phyloP scores from a whole-genome alignment of 2,888 invertebrate species.

The Meganola albula region DNA sequence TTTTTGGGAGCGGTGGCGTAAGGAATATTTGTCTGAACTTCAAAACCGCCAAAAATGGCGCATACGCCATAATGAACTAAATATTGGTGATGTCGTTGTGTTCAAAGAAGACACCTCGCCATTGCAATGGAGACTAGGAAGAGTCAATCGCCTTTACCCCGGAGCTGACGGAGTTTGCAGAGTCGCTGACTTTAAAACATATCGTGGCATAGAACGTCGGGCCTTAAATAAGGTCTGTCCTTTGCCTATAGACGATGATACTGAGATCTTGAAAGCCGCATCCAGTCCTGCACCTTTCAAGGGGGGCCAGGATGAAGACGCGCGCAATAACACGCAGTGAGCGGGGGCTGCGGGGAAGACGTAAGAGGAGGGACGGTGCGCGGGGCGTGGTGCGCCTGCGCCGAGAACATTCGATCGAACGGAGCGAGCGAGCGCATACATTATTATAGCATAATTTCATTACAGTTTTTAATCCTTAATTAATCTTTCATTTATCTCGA shows the following conservation, averaged over 20 bases:
- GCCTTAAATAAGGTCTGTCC: conserved; percentile 5
- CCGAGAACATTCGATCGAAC: too few relatives aligned
- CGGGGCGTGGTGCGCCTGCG: too few relatives aligned
- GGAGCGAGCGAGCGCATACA: too few relatives aligned
- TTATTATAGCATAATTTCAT: too few relatives aligned
- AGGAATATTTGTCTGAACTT: conserved; percentile 20
- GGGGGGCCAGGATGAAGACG: too few relatives aligned
- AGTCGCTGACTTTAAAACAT: conserved; percentile 7
- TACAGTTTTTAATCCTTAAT: too few relatives aligned
- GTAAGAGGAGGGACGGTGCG: too few relatives aligned
- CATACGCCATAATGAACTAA: conserved; percentile 5
- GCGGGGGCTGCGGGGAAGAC: too few relatives aligned
- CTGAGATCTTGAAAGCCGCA: conserved; percentile 4
- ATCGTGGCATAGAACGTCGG: conserved; percentile 6
- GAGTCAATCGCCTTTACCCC: conserved; percentile 1
- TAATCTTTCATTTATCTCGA: too few relatives aligned
- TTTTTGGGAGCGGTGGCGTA: conserved; percentile 19
- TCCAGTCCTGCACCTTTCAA: too few relatives aligned
- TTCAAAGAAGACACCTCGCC: conserved; percentile 14
- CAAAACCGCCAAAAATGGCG: conserved; percentile 31
- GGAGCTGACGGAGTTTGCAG: conserved; percentile 4
- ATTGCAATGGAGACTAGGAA: conserved; percentile 3
- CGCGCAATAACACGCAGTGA: too few relatives aligned
- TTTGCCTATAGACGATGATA: conserved; percentile 5
- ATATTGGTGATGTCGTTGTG: conserved; percentile 15